These are phyloP conservation scores for Caretta caretta DNA, from an alignment of 2,113 vertebrate species.

Conservation along the genomic window DNA sequence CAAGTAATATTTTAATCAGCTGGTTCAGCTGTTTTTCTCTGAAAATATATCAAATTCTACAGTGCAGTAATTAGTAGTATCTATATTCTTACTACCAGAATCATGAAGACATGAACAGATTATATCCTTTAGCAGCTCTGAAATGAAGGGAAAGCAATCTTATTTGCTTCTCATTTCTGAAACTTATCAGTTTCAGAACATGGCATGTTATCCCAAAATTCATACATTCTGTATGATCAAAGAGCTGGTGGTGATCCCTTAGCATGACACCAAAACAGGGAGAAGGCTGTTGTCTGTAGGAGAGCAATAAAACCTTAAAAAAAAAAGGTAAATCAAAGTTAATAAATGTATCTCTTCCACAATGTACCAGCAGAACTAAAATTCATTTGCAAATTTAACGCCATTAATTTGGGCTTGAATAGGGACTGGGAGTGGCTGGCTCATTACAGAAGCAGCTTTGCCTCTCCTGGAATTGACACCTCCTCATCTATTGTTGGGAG, in stretches of 20 bases:
- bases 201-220: neutral
- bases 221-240: neutral
- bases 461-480: no score
- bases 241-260: neutral
- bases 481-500: no score
- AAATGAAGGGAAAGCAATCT: conserved; percentile 39
- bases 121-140: conserved; percentile 36
- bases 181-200: neutral
- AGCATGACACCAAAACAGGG: neutral
- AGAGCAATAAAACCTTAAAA: neutral
- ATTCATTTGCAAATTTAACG: no score
- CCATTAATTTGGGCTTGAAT: no score
- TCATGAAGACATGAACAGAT: conserved; percentile 30
- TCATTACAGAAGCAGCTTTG: no score
- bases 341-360: conserved; percentile 18
- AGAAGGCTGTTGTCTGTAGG: neutral
- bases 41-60: conserved; percentile 9
- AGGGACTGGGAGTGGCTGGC: no score
- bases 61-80: conserved; percentile 48
- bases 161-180: conserved; percentile 33
- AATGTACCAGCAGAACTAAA: neutral
- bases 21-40: neutral
- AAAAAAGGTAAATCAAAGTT: conserved; percentile 17
- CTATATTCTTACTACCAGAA: conserved; percentile 17
- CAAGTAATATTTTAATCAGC: conserved; percentile 31